Percentiles rank a stretch among this genome's conserved stretches.
These are phyloP conservation scores for Crioceris asparagi DNA, from an alignment of 2,888 invertebrate genomes.

Conservation along the genomic window DNA sequence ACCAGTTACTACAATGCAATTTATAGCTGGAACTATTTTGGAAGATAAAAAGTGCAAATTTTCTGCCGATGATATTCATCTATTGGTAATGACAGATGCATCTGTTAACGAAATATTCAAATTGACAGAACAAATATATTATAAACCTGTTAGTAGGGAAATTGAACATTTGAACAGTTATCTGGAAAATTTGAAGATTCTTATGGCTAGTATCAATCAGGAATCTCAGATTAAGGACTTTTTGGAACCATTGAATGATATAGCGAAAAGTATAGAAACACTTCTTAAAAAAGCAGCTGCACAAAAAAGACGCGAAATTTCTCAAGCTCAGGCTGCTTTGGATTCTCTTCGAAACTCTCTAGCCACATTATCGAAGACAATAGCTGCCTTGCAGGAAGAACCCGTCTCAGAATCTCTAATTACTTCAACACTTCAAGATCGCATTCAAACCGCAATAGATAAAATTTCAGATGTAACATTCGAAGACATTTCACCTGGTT, in stretches of 20 bases:
- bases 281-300: slow-evolving; percentile 22
- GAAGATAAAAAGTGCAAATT: slow-evolving; percentile 30
- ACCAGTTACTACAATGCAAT: slow-evolving; percentile 33
- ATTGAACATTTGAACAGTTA: slow-evolving; percentile 15
- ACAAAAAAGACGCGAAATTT: slow-evolving; percentile 16
- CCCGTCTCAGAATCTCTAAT: too few species aligned
- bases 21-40: slow-evolving; percentile 30
- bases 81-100: slow-evolving; percentile 28
- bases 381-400: too few species aligned
- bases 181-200: slow-evolving; percentile 20
- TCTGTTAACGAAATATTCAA: slow-evolving; percentile 27
- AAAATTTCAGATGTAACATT: not conserved
- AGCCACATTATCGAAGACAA: not conserved
- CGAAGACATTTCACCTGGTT: too few species aligned
- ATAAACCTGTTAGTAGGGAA: slow-evolving; percentile 12
- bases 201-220: slow-evolving; percentile 32
- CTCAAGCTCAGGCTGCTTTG: slow-evolving; percentile 10
- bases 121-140: slow-evolving; percentile 21
- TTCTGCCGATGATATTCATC: slow-evolving; percentile 28
- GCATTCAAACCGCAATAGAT: not conserved
- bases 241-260: slow-evolving; percentile 35
- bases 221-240: slow-evolving; percentile 35
- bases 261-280: slow-evolving; percentile 28
- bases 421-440: too few species aligned
- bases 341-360: not conserved